These are phyloP conservation scores for Trachymyrmex septentrionalis DNA, from an alignment of 1,140 invertebrate genomes.

Conservation along the genomic window DNA sequence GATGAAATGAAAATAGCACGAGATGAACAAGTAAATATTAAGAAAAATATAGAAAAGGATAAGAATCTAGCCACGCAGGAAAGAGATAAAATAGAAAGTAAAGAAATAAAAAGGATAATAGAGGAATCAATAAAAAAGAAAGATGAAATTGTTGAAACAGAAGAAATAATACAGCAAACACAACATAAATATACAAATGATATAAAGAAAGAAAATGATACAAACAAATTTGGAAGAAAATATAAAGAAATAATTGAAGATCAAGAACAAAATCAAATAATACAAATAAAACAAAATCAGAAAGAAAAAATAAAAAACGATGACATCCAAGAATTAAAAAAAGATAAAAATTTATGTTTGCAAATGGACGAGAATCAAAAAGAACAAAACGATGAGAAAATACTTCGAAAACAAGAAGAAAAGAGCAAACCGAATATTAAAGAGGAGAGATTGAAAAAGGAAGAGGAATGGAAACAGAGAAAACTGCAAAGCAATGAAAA, in stretches of 20 bases:
- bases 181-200: slow-evolving; percentile 28
- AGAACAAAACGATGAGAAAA: slow-evolving; percentile 41
- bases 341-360: slow-evolving; percentile 34
- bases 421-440: slow-evolving; percentile 17
- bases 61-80: slow-evolving; percentile 21
- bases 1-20: slow-evolving; percentile 21
- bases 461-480: neutral
- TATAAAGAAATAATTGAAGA: slow-evolving; percentile 34
- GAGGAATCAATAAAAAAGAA: slow-evolving; percentile 38
- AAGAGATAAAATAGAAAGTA: slow-evolving; percentile 33
- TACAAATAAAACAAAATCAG: slow-evolving; percentile 36
- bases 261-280: slow-evolving; percentile 8
- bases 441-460: neutral
- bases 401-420: slow-evolving; percentile 17
- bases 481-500: slow-evolving; percentile 24
- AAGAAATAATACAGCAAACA: slow-evolving; percentile 23
- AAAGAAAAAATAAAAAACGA: slow-evolving; percentile 50
- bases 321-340: slow-evolving; percentile 41
- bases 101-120: slow-evolving; percentile 42
- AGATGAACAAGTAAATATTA: slow-evolving; percentile 11
- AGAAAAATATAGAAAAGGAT: slow-evolving; percentile 50
- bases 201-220: slow-evolving; percentile 14
- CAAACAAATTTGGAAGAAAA: neutral
- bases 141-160: slow-evolving; percentile 51
- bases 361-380: slow-evolving; percentile 38